Evolutionary conservation across 2,888 invertebrate genomes (phyloP), one percentile per base, ranked within the genome.

Genomic region (Plebejus melissa): DNA sequence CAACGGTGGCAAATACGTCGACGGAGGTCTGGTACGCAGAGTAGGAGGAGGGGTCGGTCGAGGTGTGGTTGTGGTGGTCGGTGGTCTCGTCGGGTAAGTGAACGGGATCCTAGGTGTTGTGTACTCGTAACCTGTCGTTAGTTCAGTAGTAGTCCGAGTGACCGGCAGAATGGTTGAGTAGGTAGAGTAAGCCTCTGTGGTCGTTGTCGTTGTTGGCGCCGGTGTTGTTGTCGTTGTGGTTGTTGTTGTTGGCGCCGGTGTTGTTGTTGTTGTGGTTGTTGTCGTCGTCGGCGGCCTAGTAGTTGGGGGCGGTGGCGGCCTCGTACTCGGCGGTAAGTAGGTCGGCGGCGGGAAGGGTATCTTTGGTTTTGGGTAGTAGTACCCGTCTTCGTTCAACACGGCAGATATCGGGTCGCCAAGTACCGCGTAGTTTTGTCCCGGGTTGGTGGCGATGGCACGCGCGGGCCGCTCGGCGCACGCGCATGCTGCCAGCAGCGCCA

Each of bases 341-440:
- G 81, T 81, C 6, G 83, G 90, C 5, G 89, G 89, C 9, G 92
- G 91, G 82, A 92, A 92, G 0, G 90, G 93, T 13, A 89, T 83
- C 80, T 87, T 88, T 36, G 91, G 91, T 77, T 91, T 90, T 16
- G 91, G 91, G 82, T 93, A 94, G 83, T 91, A 92, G 82, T 94
- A 94, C 4, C 93, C 93, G 82, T 93, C 93, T 79, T 93, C 93
- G 76, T 93, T 82, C 0, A 92, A 82, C 69, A 86, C 84, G 0
- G 90, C 88, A 38, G 85, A 84, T 80, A 93, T 91, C 0, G 90
- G 90, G 0, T 84, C 81, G 4, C 93, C 92, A 13, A 90, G 77
- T 4, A 93, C 88, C 0, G 89, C 92, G 82, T 93, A 92, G 83
- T 92, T 93, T 78, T 88, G 88, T 78, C 82, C 87, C 4, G 90